Base-by-base conservation (phyloP, 2,888 invertebrate genomes). In the Cistogaster globosa region DNA sequence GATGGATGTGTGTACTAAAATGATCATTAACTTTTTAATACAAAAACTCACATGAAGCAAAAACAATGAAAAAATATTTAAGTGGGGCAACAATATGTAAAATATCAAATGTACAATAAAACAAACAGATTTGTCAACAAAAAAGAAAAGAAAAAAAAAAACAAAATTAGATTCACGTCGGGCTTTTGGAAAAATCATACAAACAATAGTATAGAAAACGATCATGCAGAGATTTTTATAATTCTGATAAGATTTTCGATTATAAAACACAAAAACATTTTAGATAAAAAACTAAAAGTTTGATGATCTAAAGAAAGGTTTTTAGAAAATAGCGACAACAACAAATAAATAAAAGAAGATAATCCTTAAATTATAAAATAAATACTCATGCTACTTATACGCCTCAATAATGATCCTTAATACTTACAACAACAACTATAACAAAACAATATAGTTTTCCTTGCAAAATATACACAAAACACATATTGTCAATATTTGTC, bases 331-430 rank as follows among this genome's bases (percentile, higher is more conserved):
- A 42, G 6, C 26, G n/a, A 51, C 7, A 69, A 22, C 22, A 55
- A 48, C 22, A 68, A 58, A 51, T 63, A 60, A 55, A 65, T 72
- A 74, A 42, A 53, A 51, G 18, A 51, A 74, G 69, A 75, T 71
- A 79, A 85, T 85, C 85, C 85, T 85, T 85, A 82, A 85, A 85
- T 85, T 85, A 82, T 75, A 79, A 79, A 77, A 81, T 63, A 84
- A 69, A 74, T 76, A 32, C 32, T 20, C 63, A 75, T 65, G 48
- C 53, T 78, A 78, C 78, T 74, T 58, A 75, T 51, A 79, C 62
- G 68, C 57, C 58, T 78, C 78, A 78, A 63, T 60, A 69, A 75
- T 48, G 74, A 78, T 78, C 69, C 74, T 75, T 67, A 80, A 72
- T 71, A 42, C 74, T 58, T 14, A 69, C n/a, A n/a, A n/a, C 60